These are phyloP conservation scores for Gavialis gangeticus DNA, from an alignment of 2,113 vertebrate genomes.

Conservation along the genomic window DNA sequence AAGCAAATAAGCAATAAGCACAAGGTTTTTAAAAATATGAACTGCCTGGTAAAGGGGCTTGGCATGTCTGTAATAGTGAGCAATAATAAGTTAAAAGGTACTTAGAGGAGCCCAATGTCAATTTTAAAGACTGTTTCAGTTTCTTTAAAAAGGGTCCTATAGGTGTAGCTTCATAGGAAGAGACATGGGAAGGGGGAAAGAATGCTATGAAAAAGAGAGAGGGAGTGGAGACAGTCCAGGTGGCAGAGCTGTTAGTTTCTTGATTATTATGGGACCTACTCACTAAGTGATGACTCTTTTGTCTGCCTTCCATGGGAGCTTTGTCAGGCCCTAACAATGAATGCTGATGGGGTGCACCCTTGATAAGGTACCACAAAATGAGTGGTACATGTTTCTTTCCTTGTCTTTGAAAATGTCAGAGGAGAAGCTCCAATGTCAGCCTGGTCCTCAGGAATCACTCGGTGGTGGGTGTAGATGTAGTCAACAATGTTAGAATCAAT, in stretches of 20 bases:
- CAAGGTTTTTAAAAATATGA: conserved; percentile 11
- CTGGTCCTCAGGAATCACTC: not conserved
- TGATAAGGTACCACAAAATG: not conserved
- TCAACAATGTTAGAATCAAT: not conserved
- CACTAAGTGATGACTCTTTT: not conserved
- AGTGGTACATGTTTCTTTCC: not conserved
- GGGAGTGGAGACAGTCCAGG: not conserved
- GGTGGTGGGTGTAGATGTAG: not conserved
- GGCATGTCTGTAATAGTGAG: not conserved
- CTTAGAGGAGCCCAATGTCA: not conserved
- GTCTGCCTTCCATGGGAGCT: not conserved
- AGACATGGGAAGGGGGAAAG: not conserved
- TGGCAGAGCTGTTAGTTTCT: not conserved
- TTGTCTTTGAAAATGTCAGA: not conserved
- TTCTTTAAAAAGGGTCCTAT: not conserved
- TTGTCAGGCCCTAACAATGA: not conserved
- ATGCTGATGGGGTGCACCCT: not conserved
- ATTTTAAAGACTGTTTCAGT: not conserved
- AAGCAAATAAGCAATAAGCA: not conserved
- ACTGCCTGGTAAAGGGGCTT: not conserved
- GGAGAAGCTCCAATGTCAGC: not conserved
- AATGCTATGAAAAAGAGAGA: not conserved
- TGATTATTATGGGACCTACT: not conserved
- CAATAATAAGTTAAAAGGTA: rapidly evolving
- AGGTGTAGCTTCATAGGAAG: not conserved